Evolutionary conservation across 2,797 vertebrate species (phyloP).

Genomic region (Gymnoscopelus braueri): DNA sequence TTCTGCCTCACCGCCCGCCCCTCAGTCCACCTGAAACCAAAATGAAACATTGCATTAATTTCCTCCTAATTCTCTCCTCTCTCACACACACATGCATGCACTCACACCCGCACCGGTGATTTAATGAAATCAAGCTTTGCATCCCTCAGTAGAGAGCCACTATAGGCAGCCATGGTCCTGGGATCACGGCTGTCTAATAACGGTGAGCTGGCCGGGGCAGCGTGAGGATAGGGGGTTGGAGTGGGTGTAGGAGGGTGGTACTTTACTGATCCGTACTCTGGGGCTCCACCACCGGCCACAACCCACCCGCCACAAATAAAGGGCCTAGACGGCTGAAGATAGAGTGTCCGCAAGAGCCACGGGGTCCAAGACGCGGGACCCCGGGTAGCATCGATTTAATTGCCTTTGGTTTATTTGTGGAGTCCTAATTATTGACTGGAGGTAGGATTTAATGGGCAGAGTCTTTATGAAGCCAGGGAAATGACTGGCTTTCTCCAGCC

Average conservation of each 20-base stretch:
- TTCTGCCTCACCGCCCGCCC: conserved; percentile 25
- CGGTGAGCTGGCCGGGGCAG: conserved; percentile 85
- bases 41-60: conserved; percentile 79
- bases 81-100: neutral
- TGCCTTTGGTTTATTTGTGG: conserved; percentile 99
- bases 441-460: conserved; percentile 96
- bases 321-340: conserved; percentile 74
- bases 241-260: conserved; percentile 4
- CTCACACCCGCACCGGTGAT: conserved; percentile 31
- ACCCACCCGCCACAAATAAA: conserved; percentile 78
- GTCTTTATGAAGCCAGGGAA: conserved; percentile 97
- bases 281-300: conserved; percentile 72
- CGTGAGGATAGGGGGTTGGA: conserved; percentile 31
- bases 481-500: conserved; percentile 89
- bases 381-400: conserved; percentile 98
- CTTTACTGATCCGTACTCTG: conserved; percentile 44
- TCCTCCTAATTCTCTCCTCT: conserved; percentile 51
- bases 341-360: conserved; percentile 90
- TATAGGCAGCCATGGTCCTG: conserved; percentile 61
- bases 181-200: conserved; percentile 80
- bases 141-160: conserved; percentile 77
- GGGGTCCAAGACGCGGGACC: conserved; percentile 81
- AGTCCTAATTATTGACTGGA: conserved; percentile 99
- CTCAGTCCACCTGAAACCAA: conserved; percentile 72
- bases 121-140: conserved; percentile 81